phyloP scores from a whole-genome alignment of 2,888 invertebrate species.

The Slavum lentiscoides region DNA sequence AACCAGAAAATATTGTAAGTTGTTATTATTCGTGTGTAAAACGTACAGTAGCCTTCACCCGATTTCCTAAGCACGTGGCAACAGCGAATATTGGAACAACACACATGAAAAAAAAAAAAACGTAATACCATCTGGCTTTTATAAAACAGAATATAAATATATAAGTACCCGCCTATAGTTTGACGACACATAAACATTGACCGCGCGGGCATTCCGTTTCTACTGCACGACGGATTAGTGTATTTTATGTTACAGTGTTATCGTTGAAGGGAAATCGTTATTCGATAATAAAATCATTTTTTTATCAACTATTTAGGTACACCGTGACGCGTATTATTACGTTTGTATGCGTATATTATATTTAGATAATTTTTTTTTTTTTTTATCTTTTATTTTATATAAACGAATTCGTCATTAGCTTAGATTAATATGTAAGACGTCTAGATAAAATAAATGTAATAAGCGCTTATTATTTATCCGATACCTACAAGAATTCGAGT shows the following conservation, averaged over 20 bases:
- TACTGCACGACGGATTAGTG: not conserved
- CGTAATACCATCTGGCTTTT: constrained; percentile 30
- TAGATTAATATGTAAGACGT: too few relatives aligned
- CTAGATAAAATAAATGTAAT: too few relatives aligned
- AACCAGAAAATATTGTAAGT: not conserved
- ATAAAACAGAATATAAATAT: constrained; percentile 27
- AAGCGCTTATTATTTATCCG: too few relatives aligned
- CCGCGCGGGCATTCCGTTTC: not conserved
- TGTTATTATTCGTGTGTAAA: constrained; percentile 14
- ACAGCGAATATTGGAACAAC: constrained; percentile 40
- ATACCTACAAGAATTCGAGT: too few relatives aligned
- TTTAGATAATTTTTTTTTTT: too few relatives aligned
- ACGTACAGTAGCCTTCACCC: constrained; percentile 26
- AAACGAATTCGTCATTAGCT: too few relatives aligned
- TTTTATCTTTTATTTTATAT: too few relatives aligned
- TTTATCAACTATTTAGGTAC: too few relatives aligned
- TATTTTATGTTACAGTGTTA: not conserved
- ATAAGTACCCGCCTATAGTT: constrained; percentile 9
- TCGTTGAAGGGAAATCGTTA: constrained; percentile 1
- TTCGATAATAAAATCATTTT: constrained; percentile 1
- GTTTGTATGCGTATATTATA: too few relatives aligned
- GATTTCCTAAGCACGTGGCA: constrained; percentile 38
- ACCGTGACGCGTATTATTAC: too few relatives aligned
- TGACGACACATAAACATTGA: constrained; percentile 10
- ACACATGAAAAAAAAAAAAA: not conserved